Percentiles rank a stretch among this genome's conserved stretches.
phyloP scores from a whole-genome alignment of 1,140 invertebrate species.

The Antheraea mylitta region DNA sequence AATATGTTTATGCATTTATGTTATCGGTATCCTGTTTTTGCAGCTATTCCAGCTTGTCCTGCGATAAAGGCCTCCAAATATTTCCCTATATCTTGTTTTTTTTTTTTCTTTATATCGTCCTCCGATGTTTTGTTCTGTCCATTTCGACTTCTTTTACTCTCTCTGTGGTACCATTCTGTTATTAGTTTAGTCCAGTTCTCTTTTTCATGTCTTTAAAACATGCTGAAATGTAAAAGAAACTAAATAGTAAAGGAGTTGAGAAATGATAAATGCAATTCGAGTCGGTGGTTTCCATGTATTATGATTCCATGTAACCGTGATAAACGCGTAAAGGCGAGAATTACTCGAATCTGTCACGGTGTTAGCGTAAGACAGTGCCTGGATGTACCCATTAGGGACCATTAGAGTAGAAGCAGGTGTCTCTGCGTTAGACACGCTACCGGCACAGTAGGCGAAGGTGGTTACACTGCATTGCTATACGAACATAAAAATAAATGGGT shows the following conservation, averaged over 20 bases:
- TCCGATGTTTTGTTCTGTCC: no score
- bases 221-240: no score
- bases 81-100: no score
- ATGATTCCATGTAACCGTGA: constrained; percentile 26
- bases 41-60: no score
- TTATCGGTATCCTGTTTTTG: no score
- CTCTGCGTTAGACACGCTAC: constrained; percentile 56
- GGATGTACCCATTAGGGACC: constrained; percentile 44
- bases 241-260: background rate
- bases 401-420: constrained; percentile 61
- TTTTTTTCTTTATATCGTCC: no score
- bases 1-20: no score
- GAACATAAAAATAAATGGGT: constrained; percentile 1
- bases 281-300: constrained; percentile 15
- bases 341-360: constrained; percentile 49
- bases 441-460: constrained; percentile 30
- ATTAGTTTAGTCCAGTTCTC: no score
- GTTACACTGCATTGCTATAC: background rate
- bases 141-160: no score
- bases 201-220: no score
- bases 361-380: constrained; percentile 52
- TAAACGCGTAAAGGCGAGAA: constrained; percentile 43
- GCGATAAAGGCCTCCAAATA: no score
- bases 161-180: no score
- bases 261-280: constrained; percentile 13